Evolutionary conservation across 1,140 invertebrate species (phyloP), one percentile per base, ranked within the genome.

Genomic region (Agraylea sexmaculata): DNA sequence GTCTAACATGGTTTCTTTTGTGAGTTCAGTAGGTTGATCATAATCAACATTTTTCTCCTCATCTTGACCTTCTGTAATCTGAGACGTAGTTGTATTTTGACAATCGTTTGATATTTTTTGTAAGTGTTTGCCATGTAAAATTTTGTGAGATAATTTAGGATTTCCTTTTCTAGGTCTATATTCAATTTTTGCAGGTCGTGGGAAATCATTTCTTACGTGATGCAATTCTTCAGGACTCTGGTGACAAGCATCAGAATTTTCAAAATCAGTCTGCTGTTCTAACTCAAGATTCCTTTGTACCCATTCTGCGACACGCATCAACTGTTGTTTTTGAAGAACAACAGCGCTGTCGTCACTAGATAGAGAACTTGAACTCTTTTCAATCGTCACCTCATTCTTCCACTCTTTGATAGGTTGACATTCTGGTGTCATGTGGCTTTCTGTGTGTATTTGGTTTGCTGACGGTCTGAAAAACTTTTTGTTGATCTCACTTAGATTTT

Each of bases 261-360:
- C 63, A 20, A 62, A 58, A 48, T 58, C 64, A n/a, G 61, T 64
- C 40, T 64, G 63, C 42, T 66, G 63, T 36, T 66, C 62, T 40
- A 66, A 55, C 40, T 66, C 62, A 29, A 66, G 53, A 46, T 73
- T 74, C 45, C 71, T 70, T 50, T 77, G 71, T 15, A 77, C 74
- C 76, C 76, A 78, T 42, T 80, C 75, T 2, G 77, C 77, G 6
- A 80, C 76, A 41, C 77, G 64, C 13, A 75, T 71, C 28, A 79
- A 53, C 36, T 79, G 76, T 31, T 74, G 71, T 11, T 72, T 70
- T 41, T 72, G 64, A 17, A 74, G 37, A 30, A 68, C 40, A n/a
- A 62, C 64, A 1, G 65, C 65, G 35, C 65, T 68, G 25, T 68
- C 65, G 28, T 68, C 65, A 31, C 65, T 68, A 3, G 65, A 68